Percentiles rank a stretch among this genome's conserved stretches.
Evolutionary conservation across 2,888 invertebrate species (phyloP).

Genomic region (Thecophora atra): DNA sequence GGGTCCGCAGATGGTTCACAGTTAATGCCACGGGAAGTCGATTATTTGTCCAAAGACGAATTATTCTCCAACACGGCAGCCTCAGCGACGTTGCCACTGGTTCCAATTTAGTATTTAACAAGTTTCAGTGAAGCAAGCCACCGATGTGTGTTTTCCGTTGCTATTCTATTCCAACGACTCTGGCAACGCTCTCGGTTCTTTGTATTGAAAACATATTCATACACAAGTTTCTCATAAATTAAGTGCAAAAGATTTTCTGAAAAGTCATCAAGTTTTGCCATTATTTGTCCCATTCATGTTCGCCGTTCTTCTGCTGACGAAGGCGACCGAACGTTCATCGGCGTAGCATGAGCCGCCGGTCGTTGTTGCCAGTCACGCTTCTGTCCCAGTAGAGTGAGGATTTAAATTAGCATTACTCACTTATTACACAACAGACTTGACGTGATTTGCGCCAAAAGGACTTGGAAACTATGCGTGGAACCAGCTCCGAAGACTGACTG

Average conservation of each 20-base stretch:
- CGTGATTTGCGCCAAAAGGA: neutral
- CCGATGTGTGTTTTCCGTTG: no score
- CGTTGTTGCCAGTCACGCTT: slow-evolving; percentile 18
- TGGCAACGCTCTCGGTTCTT: slow-evolving; percentile 12
- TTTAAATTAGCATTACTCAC: slow-evolving; percentile 62
- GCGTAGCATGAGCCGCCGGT: neutral
- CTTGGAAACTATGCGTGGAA: neutral
- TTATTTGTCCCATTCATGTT: slow-evolving; percentile 7
- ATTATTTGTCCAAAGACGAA: slow-evolving; percentile 52
- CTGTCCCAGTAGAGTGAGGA: slow-evolving; percentile 48
- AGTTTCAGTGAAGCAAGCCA: no score
- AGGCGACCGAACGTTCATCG: neutral
- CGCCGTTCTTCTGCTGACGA: neutral
- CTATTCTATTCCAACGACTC: neutral
- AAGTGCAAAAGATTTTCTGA: slow-evolving; percentile 17
- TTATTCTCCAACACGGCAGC: slow-evolving; percentile 53
- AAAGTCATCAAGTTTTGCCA: slow-evolving; percentile 29
- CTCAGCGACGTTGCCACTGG: slow-evolving; percentile 16
- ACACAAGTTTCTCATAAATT: slow-evolving; percentile 11
- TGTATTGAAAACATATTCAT: slow-evolving; percentile 9
- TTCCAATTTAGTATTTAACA: no score
- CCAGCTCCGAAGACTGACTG: slow-evolving; percentile 4
- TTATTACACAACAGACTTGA: slow-evolving; percentile 15
- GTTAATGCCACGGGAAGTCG: slow-evolving; percentile 17
- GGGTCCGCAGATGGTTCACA: neutral